phyloP scores from a whole-genome alignment of 2,888 invertebrate species.

The Caenorhabditis zanzibari region DNA sequence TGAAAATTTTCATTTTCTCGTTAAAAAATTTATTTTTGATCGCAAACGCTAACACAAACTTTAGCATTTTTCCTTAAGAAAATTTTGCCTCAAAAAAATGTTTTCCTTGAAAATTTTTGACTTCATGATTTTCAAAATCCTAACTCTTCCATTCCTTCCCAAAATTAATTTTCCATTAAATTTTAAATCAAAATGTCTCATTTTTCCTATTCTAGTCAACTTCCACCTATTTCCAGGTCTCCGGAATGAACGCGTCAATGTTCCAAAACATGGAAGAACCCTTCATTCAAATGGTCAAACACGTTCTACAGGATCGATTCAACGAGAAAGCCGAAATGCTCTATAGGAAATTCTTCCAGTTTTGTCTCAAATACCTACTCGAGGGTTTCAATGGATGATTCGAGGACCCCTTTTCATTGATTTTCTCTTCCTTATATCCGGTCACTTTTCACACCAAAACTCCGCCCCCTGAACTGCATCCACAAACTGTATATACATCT shows the following conservation, averaged over 20 bases:
- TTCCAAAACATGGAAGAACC: conserved; percentile 84
- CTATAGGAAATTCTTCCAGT: conserved; percentile 83
- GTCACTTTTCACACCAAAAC: not conserved
- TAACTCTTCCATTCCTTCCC: too few species aligned
- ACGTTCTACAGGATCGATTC: conserved; percentile 83
- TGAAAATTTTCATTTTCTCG: too few species aligned
- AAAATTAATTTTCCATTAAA: too few species aligned
- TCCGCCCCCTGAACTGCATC: not conserved
- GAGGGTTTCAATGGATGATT: conserved; percentile 81
- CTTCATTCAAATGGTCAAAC: conserved; percentile 84
- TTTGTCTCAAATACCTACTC: conserved; percentile 82
- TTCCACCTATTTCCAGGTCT: conserved; percentile 72
- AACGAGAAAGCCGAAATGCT: conserved; percentile 84
- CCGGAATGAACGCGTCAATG: conserved; percentile 74
- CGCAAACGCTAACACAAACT: too few species aligned
- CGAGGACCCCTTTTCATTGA: not conserved
- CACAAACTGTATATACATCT: not conserved
- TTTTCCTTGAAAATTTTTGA: too few species aligned
- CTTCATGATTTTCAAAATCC: too few species aligned
- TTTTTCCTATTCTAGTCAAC: not conserved
- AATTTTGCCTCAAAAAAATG: too few species aligned
- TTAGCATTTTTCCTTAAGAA: too few species aligned
- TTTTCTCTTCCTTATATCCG: not conserved
- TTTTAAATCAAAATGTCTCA: too few species aligned
- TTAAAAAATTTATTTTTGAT: too few species aligned